Conservation (phyloP, 2,888 invertebrate species). For the Apamea monoglypha region DNA sequence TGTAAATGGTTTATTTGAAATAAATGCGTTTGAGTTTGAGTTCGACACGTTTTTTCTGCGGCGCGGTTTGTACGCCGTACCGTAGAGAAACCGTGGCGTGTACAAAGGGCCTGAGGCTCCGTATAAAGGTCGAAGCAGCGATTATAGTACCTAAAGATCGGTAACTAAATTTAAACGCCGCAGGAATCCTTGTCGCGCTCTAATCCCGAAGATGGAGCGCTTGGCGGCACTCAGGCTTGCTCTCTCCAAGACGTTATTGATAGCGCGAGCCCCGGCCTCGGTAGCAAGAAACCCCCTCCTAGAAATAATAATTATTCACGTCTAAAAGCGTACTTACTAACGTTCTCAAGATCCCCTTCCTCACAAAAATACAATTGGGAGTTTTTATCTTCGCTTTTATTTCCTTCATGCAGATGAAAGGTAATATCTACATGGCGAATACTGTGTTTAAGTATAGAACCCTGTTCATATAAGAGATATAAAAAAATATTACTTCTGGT, state of each 20-base stretch:
- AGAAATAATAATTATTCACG: slow-evolving; percentile 74
- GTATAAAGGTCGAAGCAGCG: slow-evolving; percentile 78
- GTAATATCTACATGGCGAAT: slow-evolving; percentile 63
- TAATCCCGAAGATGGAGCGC: slow-evolving; percentile 85
- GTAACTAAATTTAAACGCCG: slow-evolving; percentile 83
- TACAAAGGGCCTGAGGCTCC: slow-evolving; percentile 51
- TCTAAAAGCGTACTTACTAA: slow-evolving; percentile 67
- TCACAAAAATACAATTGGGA: slow-evolving; percentile 61
- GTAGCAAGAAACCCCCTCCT: slow-evolving; percentile 63
- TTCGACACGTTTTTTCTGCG: background rate
- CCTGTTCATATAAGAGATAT: slow-evolving; percentile 66
- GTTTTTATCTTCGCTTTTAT: slow-evolving; percentile 65
- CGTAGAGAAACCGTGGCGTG: background rate
- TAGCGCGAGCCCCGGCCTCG: slow-evolving; percentile 64
- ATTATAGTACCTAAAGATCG: slow-evolving; percentile 85
- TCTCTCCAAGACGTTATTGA: slow-evolving; percentile 75
- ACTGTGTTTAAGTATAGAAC: slow-evolving; percentile 67
- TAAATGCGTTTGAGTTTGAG: too few species aligned
- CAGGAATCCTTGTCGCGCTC: slow-evolving; percentile 75
- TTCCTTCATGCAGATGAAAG: slow-evolving; percentile 62
- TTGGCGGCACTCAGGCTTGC: slow-evolving; percentile 71
- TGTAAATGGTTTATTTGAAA: too few species aligned
- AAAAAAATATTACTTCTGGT: slow-evolving; percentile 66
- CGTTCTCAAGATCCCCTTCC: slow-evolving; percentile 47
- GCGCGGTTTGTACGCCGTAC: background rate